phyloP scores from a whole-genome alignment of 2,888 invertebrate genomes.

The Sisyra terminalis region DNA sequence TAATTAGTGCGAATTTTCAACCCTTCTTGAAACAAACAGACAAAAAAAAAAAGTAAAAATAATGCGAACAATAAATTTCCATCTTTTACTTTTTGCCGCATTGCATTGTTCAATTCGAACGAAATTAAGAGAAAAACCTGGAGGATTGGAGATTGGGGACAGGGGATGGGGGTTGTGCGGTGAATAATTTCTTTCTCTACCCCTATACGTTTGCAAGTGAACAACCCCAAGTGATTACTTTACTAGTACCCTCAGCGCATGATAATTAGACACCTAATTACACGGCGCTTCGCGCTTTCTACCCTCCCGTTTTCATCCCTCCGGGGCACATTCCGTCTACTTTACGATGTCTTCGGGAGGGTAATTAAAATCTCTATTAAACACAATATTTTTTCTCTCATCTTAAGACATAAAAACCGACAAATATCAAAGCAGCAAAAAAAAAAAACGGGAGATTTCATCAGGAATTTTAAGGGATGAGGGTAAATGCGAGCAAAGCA shows the following conservation, averaged over 20 bases:
- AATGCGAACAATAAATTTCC: too few species aligned
- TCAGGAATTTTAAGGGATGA: not conserved
- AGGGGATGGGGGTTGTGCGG: not conserved
- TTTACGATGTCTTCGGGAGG: not conserved
- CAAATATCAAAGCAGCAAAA: not conserved
- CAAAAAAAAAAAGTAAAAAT: too few species aligned
- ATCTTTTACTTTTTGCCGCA: too few species aligned
- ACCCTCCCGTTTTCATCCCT: too few species aligned
- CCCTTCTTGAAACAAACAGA: too few species aligned
- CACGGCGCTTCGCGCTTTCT: constrained; percentile 12
- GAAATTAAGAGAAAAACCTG: not conserved
- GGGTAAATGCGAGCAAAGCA: constrained; percentile 1
- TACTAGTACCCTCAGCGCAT: constrained; percentile 14
- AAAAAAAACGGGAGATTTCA: not conserved
- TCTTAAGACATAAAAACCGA: too few species aligned
- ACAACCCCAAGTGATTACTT: constrained; percentile 5
- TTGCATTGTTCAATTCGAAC: too few species aligned
- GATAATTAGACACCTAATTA: constrained; percentile 24
- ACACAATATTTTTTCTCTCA: not conserved
- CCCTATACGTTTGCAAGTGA: not conserved
- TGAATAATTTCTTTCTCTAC: not conserved
- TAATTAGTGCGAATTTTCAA: too few species aligned
- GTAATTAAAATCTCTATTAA: not conserved
- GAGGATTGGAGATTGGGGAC: not conserved
- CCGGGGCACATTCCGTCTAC: not conserved